phyloP scores from a whole-genome alignment of 2,888 invertebrate genomes.

The Cyclophora punctaria region DNA sequence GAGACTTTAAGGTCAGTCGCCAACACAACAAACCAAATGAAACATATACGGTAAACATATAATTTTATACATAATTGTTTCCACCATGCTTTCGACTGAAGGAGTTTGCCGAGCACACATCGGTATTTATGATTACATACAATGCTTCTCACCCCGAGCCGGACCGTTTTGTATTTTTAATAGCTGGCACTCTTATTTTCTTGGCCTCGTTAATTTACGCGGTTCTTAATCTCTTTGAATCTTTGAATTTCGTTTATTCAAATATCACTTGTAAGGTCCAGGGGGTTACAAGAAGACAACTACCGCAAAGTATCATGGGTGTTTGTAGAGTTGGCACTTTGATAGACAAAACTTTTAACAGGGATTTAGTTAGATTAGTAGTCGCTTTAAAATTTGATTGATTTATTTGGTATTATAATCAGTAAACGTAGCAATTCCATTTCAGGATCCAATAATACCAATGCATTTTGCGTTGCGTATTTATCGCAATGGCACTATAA shows the following conservation, averaged over 20 bases:
- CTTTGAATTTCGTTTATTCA: conserved; percentile 15
- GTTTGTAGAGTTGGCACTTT: conserved; percentile 24
- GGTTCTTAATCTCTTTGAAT: conserved; percentile 14
- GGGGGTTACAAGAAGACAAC: conserved; percentile 28
- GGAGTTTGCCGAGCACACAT: conserved; percentile 59
- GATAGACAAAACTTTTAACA: conserved; percentile 11
- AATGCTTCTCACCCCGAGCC: conserved; percentile 46
- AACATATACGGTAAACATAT: conserved; percentile 23
- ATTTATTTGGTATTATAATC: conserved; percentile 9
- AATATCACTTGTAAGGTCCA: conserved; percentile 27
- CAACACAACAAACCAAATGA: conserved; percentile 6
- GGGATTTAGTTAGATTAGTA: conserved; percentile 22
- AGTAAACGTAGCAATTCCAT: conserved; percentile 30
- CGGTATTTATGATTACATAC: conserved; percentile 57
- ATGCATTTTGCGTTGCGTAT: conserved; percentile 95
- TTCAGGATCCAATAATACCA: conserved; percentile 89
- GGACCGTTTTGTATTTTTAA: conserved; percentile 45
- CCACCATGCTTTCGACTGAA: conserved; percentile 56
- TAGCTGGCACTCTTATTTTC: conserved; percentile 45
- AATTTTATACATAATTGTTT: conserved; percentile 48
- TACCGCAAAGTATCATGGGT: conserved; percentile 25
- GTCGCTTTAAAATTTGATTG: conserved; percentile 17
- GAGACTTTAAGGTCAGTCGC: conserved; percentile 85
- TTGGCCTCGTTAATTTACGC: conserved; percentile 23
- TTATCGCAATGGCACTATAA: conserved; percentile 94